phyloP scores from a whole-genome alignment of 2,797 vertebrate species.

The Triplophysa bombifrons region DNA sequence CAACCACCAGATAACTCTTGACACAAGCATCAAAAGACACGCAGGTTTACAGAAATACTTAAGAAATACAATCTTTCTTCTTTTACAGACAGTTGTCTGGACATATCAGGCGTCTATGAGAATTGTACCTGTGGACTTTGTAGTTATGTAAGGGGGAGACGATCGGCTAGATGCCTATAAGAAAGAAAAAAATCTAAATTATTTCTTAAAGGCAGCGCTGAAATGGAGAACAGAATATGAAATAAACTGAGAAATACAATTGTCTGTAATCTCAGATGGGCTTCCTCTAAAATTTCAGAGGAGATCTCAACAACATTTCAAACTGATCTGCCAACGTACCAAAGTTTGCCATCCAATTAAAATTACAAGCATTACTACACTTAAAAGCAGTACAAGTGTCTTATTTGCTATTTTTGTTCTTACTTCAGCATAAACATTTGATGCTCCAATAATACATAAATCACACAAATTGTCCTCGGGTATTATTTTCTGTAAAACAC shows the following conservation, averaged over 20 bases:
- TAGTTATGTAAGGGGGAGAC: background rate
- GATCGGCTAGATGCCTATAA: background rate
- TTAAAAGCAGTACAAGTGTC: too few species aligned
- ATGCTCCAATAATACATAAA: background rate
- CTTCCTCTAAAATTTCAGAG: background rate
- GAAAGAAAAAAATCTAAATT: background rate
- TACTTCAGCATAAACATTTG: background rate
- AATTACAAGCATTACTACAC: too few species aligned
- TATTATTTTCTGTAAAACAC: background rate
- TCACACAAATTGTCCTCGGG: background rate
- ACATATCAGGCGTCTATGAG: constrained; percentile 10
- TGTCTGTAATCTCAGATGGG: background rate
- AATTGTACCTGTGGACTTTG: constrained; percentile 11
- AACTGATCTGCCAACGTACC: background rate
- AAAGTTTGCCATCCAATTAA: background rate
- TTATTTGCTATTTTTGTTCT: background rate
- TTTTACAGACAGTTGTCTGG: constrained; percentile 26
- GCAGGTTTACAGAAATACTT: constrained; percentile 13
- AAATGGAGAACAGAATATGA: background rate
- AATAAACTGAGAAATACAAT: background rate
- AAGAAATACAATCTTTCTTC: constrained; percentile 7
- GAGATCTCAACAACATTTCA: background rate
- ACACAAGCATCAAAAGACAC: constrained; percentile 29
- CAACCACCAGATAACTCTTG: constrained; percentile 20
- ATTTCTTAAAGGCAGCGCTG: background rate